Conservation (phyloP, 2,797 vertebrate genomes). For the Gobio occitaniae region DNA sequence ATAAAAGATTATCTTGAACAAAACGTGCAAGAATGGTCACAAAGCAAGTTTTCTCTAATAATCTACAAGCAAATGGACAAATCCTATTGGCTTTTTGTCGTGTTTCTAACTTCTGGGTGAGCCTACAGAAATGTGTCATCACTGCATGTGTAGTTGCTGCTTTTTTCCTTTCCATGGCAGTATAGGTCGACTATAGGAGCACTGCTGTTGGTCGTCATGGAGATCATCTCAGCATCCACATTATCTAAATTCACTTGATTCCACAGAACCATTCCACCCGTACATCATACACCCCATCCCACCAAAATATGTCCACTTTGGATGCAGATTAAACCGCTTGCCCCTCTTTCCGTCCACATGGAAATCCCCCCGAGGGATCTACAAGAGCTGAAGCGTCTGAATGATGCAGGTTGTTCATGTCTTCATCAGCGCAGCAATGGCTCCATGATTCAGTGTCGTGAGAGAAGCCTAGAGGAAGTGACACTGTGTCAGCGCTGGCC, state of each 20-base stretch:
- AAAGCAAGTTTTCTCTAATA: not conserved
- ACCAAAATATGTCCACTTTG: not conserved
- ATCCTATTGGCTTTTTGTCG: not conserved
- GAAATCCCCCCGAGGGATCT: not conserved
- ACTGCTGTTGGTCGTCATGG: conserved; percentile 4
- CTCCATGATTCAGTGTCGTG: not conserved
- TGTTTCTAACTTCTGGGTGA: not conserved
- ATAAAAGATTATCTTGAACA: not conserved
- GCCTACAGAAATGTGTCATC: not conserved
- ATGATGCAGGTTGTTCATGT: not conserved
- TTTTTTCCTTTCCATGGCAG: not conserved
- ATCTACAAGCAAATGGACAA: not conserved
- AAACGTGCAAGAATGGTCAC: not conserved
- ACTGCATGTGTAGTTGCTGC: not conserved
- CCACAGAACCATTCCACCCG: not conserved
- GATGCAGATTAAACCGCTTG: not conserved
- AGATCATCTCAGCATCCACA: conserved; percentile 7
- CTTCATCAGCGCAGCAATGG: not conserved
- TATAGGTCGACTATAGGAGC: not conserved
- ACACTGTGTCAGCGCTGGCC: conserved; percentile 1
- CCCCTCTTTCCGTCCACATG: not conserved
- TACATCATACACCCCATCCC: not conserved
- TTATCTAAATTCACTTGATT: conserved; percentile 4
- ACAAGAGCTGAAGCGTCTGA: not conserved
- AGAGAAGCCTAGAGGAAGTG: not conserved